Evolutionary conservation across 2,888 invertebrate species (phyloP), one percentile per base, ranked within the genome.

Genomic region (Ypsolopha sequella): DNA sequence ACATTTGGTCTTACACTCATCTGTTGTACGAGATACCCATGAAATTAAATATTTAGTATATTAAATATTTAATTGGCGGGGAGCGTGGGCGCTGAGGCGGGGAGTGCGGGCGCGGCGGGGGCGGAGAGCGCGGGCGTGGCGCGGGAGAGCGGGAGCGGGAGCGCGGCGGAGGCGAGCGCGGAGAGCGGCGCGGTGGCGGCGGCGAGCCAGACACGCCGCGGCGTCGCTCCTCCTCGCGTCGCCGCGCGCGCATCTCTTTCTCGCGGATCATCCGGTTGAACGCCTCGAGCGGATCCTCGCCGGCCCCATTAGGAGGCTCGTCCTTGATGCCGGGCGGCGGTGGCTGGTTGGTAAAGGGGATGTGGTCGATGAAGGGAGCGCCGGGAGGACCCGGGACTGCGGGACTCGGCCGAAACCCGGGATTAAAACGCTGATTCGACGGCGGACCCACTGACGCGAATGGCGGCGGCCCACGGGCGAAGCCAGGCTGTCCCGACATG

Each of bases 241-340:
- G 86, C 60, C 90, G 87, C 57, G 92, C 91, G 45, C 91, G 84
- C 77, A 91, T 92, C 75, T 94, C 93, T 74, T 95, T 95, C 75
- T 95, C 95, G 58, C 93, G 89, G 65, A 96, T 89, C 88, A 95
- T 93, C 58, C 95, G 89, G 74, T 95, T 93, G 74, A 96, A 96
- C 51, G 94, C 95, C 73, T 95, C 95, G 62, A 95, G 77, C 4
- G 95, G 95, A 79, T 96, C 95, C 66, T 94, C 95, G 59, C 93
- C 93, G 54, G 14, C 44, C 51, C 82, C 76, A 55, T 79, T 78
- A 9, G 70, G 65, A 1, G 82, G 81, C 0, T 82, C 81, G 76
- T 89, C 71, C 84, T 88, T 87, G 58, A 90, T 81, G 48, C 89
- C 89, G 35, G 89, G 89, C 48, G 90, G 89, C 10, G 89, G 88